A percentile compares a stretch with the other conserved stretches of the same genome.
These are phyloP conservation scores for Tachysurus fulvidraco DNA, from an alignment of 2,113 vertebrate species.

Conservation along the genomic window DNA sequence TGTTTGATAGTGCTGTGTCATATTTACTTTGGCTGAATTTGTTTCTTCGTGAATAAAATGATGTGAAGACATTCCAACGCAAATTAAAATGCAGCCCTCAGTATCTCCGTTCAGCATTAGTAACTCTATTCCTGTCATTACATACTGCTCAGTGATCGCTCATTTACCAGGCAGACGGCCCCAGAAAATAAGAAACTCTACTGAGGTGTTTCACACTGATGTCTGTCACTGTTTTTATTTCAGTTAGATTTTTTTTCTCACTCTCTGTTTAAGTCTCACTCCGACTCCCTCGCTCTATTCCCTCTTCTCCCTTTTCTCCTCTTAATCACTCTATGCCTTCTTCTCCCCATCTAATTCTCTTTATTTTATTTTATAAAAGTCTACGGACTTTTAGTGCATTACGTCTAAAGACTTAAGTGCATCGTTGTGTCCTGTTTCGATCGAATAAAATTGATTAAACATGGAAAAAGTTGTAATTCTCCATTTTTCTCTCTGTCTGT, in stretches of 20 bases:
- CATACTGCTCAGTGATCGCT: constrained; percentile 15
- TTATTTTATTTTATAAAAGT: not conserved
- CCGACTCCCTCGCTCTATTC: not conserved
- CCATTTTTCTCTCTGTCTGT: constrained; percentile 27
- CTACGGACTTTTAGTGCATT: not conserved
- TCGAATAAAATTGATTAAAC: not conserved
- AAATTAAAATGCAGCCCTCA: constrained; percentile 6
- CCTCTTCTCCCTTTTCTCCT: no score
- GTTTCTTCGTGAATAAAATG: not conserved
- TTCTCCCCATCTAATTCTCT: not conserved
- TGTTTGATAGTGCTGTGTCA: not conserved
- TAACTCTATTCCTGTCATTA: constrained; percentile 26
- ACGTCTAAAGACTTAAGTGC: not conserved
- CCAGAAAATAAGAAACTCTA: constrained; percentile 30
- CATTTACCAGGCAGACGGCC: constrained; percentile 2
- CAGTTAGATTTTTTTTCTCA: not conserved
- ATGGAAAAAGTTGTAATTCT: not conserved
- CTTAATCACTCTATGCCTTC: not conserved
- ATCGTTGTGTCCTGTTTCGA: not conserved
- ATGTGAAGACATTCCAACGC: not conserved
- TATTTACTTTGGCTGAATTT: not conserved
- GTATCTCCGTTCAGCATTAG: constrained; percentile 17
- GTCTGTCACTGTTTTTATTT: not conserved
- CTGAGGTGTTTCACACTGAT: constrained; percentile 19
- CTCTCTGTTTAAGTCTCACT: not conserved